Conservation (phyloP, 2,797 vertebrate species). For the Coendou prehensilis region DNA sequence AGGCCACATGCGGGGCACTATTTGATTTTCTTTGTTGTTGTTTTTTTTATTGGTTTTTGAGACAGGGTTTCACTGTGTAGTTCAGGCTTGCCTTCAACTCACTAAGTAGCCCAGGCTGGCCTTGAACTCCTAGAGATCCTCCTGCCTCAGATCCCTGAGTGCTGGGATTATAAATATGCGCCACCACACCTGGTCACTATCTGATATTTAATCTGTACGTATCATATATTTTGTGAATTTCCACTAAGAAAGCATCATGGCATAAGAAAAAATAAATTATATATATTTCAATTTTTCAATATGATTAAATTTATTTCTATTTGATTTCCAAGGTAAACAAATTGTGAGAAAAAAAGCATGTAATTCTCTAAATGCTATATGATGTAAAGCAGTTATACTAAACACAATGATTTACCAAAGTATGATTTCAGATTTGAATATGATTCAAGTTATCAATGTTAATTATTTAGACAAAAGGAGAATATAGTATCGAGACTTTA, state of each 20-base stretch:
- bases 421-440: slow-evolving; percentile 56
- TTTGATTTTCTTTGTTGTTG: not conserved
- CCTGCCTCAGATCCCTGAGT: not conserved
- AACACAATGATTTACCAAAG: slow-evolving; percentile 29
- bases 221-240: not conserved
- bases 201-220: not conserved
- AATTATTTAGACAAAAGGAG: slow-evolving; percentile 38
- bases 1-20: not conserved
- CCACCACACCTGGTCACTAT: not conserved
- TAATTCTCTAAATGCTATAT: not conserved
- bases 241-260: not conserved
- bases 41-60: not conserved
- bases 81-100: not conserved
- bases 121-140: not conserved
- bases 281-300: slow-evolving; percentile 9
- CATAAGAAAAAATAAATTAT: not conserved
- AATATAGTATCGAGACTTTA: not conserved
- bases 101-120: not conserved
- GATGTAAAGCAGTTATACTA: not conserved
- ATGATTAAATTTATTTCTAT: not conserved
- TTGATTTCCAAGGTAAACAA: slow-evolving; percentile 42
- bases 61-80: not conserved
- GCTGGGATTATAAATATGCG: not conserved
- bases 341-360: not conserved
- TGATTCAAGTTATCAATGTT: slow-evolving; percentile 18